Percentiles rank a stretch among this genome's conserved stretches.
phyloP scores from a whole-genome alignment of 2,888 invertebrate species.

The Diarsia mendica region DNA sequence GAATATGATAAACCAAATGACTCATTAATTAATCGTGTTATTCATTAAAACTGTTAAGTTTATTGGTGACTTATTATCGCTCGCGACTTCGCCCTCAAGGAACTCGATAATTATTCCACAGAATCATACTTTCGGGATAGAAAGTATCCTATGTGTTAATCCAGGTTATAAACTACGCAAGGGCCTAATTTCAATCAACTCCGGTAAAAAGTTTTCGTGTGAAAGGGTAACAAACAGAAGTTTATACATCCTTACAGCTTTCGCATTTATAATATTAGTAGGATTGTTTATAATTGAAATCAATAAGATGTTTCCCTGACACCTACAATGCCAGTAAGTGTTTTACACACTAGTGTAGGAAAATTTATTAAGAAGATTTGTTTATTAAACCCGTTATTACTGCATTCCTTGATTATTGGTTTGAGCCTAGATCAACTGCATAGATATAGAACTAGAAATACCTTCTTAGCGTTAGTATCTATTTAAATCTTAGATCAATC shows the following conservation, averaged over 20 bases:
- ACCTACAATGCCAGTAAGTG: not conserved
- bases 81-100: no score
- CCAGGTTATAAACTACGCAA: no score
- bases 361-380: constrained; percentile 35
- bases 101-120: no score
- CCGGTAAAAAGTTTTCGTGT: no score
- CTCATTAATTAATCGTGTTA: constrained; percentile 19
- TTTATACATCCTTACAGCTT: no score
- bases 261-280: no score
- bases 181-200: no score
- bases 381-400: constrained; percentile 26
- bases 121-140: no score
- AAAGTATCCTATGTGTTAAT: no score
- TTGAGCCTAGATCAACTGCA: constrained; percentile 35
- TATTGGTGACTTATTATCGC: constrained; percentile 16
- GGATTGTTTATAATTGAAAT: constrained; percentile 14
- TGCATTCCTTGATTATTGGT: constrained; percentile 41
- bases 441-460: constrained; percentile 46
- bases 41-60: constrained; percentile 8
- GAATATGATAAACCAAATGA: constrained; percentile 25
- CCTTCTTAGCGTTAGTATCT: constrained; percentile 13
- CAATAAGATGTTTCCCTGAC: constrained; percentile 3
- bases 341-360: constrained; percentile 8
- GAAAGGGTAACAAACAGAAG: no score
- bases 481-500: constrained; percentile 35